Percentiles rank a stretch among this genome's conserved stretches.
Evolutionary conservation across 2,888 invertebrate genomes (phyloP).

Genomic region (Papilio elwesi): DNA sequence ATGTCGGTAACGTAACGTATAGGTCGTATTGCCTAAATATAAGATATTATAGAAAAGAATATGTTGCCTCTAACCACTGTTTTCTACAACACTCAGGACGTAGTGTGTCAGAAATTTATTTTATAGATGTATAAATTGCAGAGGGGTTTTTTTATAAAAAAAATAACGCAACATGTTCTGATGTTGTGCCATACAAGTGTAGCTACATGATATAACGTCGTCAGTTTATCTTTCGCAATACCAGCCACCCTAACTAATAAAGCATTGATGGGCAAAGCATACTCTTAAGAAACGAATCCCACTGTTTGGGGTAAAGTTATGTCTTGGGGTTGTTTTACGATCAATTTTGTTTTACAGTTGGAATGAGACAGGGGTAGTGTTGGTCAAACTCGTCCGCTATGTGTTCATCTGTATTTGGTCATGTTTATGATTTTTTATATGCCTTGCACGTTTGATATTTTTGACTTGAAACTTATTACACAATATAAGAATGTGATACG

Average conservation of each 20-base stretch:
- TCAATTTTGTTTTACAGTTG: slow-evolving; percentile 69
- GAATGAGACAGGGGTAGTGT: slow-evolving; percentile 45
- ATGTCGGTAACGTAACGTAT: no score
- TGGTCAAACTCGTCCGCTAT: slow-evolving; percentile 42
- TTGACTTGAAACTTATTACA: no score
- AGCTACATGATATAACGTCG: background rate
- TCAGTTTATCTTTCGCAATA: slow-evolving; percentile 32
- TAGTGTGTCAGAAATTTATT: no score
- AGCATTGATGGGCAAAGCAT: slow-evolving; percentile 61
- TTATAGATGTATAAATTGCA: no score
- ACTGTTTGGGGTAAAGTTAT: slow-evolving; percentile 63
- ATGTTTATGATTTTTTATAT: background rate
- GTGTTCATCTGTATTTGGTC: slow-evolving; percentile 30
- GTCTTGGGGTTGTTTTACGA: slow-evolving; percentile 78
- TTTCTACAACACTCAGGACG: no score
- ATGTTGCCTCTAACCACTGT: no score
- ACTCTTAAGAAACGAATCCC: slow-evolving; percentile 48
- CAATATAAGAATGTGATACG: no score
- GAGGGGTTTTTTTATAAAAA: background rate
- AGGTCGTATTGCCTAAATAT: no score
- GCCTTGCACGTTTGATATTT: background rate
- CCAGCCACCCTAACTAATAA: slow-evolving; percentile 58
- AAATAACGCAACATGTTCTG: background rate
- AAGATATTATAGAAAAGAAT: no score
- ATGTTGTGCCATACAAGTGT: background rate